Evolutionary conservation across 1,140 invertebrate species (phyloP), one percentile per base, ranked within the genome.

Genomic region (Tribolium castaneum): DNA sequence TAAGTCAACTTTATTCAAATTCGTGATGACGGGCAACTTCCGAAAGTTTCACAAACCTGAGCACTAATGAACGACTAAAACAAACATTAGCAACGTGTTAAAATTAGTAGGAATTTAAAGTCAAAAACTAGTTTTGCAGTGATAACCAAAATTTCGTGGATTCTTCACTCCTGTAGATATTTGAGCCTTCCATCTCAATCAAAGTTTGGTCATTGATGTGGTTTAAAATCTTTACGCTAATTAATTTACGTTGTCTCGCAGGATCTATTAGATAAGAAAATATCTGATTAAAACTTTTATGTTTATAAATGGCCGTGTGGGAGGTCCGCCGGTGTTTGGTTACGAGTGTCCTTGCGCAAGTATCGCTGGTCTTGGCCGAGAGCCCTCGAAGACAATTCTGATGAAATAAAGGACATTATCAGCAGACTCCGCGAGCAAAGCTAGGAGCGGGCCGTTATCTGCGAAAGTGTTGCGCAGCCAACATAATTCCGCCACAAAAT

Each of bases 401-500:
- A 35, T 66, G 59, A 35, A 66, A 35, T 66, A 66, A 66, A 66
- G 30, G 59, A 62, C 56, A 62, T 62, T 62, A 62, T 62, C 56
- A 62, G 56, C 56, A 62, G 56, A 35, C 59, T 59, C 54, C 59
- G 3, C 10, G 30, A 35, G 59, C 59, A 35, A 66, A 66, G 59
- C 34, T 56, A 62, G 22, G 12, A 62, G 22, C 56, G 3, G 22
- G 54, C 25, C n/a, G 56, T 62, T 62, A 62, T 62, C 56, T 34
- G n/a, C 4, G 56, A 62, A 45, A 73, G 51, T 50, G 70, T 73
- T 73, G 19, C 30, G 51, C 49, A 35, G 70, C 39, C 35, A 73
- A 54, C 70, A 52, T 16, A 71, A 54, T 71, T 70, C 62, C 76
- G 59, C 22, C 19, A 62, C 76, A 78, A 78, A 78, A 78, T 45